Evolutionary conservation across 2,113 vertebrate species (phyloP).

Genomic region (Elachura formosa): DNA sequence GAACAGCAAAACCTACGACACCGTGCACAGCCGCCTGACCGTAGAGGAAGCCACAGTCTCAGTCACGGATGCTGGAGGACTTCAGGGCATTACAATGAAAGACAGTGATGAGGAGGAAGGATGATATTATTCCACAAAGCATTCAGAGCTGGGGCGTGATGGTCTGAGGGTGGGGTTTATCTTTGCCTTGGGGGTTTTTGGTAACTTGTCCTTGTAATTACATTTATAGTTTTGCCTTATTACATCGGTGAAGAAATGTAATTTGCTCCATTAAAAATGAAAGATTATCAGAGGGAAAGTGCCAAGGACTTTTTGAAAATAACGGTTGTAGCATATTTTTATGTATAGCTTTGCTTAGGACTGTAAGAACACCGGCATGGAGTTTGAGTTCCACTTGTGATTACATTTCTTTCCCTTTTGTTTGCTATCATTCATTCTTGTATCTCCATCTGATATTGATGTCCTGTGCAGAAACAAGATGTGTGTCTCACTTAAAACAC

Average conservation of each 20-base stretch:
- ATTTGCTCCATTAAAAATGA: slow-evolving; percentile 36
- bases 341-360: slow-evolving; percentile 62
- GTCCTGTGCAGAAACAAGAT: slow-evolving; percentile 49
- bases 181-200: slow-evolving; percentile 16
- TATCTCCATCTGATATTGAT: slow-evolving; percentile 27
- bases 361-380: slow-evolving; percentile 43
- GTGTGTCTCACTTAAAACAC: slow-evolving; percentile 16
- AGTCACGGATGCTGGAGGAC: slow-evolving; percentile 81
- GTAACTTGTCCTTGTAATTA: slow-evolving; percentile 59
- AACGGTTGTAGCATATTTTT: slow-evolving; percentile 51
- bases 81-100: slow-evolving; percentile 93
- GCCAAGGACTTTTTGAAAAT: slow-evolving; percentile 49
- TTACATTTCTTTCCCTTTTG: slow-evolving; percentile 20
- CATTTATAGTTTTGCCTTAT: slow-evolving; percentile 56
- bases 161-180: background rate
- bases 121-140: slow-evolving; percentile 35
- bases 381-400: slow-evolving; percentile 39
- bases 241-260: slow-evolving; percentile 43
- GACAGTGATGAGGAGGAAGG: slow-evolving; percentile 94
- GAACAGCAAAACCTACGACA: slow-evolving; percentile 91
- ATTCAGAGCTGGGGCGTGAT: background rate
- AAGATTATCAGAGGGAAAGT: slow-evolving; percentile 34
- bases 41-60: slow-evolving; percentile 89
- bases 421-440: slow-evolving; percentile 23
- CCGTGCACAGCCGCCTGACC: slow-evolving; percentile 85